These are phyloP conservation scores for Anthopleura xanthogrammica DNA, from an alignment of 92 coral and sea anemone genomes.

Conservation along the genomic window DNA sequence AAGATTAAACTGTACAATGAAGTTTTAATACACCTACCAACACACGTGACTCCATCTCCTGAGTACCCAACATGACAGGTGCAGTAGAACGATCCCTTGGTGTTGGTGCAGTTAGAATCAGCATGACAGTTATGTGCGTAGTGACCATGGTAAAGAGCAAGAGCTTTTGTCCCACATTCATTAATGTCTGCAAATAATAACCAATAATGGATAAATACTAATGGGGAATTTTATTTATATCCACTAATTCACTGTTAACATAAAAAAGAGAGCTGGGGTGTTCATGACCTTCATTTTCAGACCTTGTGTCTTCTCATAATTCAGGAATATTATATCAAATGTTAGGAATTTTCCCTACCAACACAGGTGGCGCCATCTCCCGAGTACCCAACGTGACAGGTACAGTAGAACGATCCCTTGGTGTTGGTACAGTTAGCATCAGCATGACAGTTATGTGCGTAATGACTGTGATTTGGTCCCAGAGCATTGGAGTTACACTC, in stretches of 20 bases:
- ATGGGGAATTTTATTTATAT: too few species aligned
- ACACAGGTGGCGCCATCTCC: slow-evolving; percentile 82
- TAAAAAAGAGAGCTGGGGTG: too few species aligned
- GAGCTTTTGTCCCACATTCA: too few species aligned
- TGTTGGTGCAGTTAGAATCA: slow-evolving; percentile 64
- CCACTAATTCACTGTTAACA: too few species aligned
- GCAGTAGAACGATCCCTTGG: slow-evolving; percentile 68
- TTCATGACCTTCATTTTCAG: too few species aligned
- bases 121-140: slow-evolving; percentile 52
- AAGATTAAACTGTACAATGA: too few species aligned
- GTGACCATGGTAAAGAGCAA: slow-evolving; percentile 21
- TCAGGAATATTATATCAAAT: neutral
- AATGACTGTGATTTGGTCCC: slow-evolving; percentile 47
- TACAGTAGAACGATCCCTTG: slow-evolving; percentile 82
- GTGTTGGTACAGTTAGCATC: slow-evolving; percentile 83
- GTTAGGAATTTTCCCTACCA: slow-evolving; percentile 29
- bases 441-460: slow-evolving; percentile 74
- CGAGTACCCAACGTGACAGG: slow-evolving; percentile 78
- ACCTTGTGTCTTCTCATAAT: too few species aligned
- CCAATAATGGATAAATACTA: too few species aligned
- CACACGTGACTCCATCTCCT: slow-evolving; percentile 38
- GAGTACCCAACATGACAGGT: slow-evolving; percentile 51
- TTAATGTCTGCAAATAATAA: too few species aligned
- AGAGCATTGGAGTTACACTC: slow-evolving; percentile 51
- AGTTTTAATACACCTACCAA: neutral